Conservation (phyloP, 1,140 invertebrate genomes). For the Coptotermes formosanus region DNA sequence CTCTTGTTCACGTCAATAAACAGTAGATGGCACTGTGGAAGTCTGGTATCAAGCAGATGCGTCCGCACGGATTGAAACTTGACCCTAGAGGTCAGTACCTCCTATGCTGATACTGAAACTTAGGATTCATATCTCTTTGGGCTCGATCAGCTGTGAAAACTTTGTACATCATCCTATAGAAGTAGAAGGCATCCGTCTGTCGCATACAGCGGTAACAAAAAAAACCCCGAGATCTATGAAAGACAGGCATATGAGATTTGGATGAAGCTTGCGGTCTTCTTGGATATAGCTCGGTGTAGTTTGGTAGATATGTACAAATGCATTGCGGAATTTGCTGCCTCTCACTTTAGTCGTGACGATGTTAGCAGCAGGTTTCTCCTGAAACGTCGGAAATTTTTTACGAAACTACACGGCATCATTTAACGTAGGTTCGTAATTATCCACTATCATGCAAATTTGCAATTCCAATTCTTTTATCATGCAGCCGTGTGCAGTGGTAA, state of each 20-base stretch:
- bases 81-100: not conserved
- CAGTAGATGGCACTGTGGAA: slow-evolving; percentile 8
- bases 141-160: slow-evolving; percentile 15
- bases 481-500: too few relatives aligned
- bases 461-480: too few relatives aligned
- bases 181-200: not conserved
- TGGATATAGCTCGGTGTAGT: too few relatives aligned
- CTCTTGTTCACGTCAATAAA: not conserved
- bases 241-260: not conserved
- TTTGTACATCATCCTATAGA: not conserved
- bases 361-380: too few relatives aligned
- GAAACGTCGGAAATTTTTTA: too few relatives aligned
- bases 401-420: too few relatives aligned
- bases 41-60: not conserved
- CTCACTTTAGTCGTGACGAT: too few relatives aligned
- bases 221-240: not conserved
- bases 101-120: not conserved
- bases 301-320: too few relatives aligned
- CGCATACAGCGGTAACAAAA: not conserved
- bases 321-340: too few relatives aligned
- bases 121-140: not conserved
- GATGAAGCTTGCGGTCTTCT: too few relatives aligned
- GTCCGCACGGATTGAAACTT: not conserved
- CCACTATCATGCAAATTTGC: too few relatives aligned
- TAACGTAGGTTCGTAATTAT: too few relatives aligned